Evolutionary conservation across 2,888 invertebrate species (phyloP).

Genomic region (Amphipyra tragopoginis): DNA sequence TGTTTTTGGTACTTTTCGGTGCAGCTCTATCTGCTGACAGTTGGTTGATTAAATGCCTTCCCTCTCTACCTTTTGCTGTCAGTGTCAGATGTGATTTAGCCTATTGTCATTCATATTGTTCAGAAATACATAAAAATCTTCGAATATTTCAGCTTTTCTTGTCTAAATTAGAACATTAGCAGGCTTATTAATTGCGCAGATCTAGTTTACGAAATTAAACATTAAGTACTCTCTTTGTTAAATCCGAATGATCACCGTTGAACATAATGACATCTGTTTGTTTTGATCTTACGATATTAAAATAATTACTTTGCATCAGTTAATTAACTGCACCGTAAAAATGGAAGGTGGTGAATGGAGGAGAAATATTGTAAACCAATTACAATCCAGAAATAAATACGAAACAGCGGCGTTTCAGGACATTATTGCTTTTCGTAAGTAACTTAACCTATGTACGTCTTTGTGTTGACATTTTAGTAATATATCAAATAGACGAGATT

Average conservation of each 20-base stretch:
- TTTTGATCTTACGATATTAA: constrained; percentile 74
- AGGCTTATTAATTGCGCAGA: constrained; percentile 23
- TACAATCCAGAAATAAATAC: constrained; percentile 93
- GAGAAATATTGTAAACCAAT: constrained; percentile 91
- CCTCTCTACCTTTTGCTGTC: constrained; percentile 37
- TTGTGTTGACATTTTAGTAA: constrained; percentile 65
- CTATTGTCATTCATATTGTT: constrained; percentile 49
- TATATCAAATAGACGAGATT: constrained; percentile 52
- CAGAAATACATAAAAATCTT: constrained; percentile 46
- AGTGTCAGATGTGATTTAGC: constrained; percentile 49
- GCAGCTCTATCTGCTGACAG: too few relatives aligned
- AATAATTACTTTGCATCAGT: constrained; percentile 65
- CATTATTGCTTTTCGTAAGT: constrained; percentile 95
- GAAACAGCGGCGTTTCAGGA: constrained; percentile 94
- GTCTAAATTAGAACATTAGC: constrained; percentile 19
- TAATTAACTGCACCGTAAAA: constrained; percentile 63
- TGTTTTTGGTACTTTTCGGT: too few relatives aligned
- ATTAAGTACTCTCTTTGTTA: constrained; percentile 13
- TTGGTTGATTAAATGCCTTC: not conserved
- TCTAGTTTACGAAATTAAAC: constrained; percentile 8
- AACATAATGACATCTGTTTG: constrained; percentile 82
- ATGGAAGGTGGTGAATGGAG: constrained; percentile 91
- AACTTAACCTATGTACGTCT: constrained; percentile 75
- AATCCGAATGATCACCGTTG: constrained; percentile 20
- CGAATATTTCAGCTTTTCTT: constrained; percentile 36